These are phyloP conservation scores for Gephyroberyx darwinii DNA, from an alignment of 2,797 vertebrate genomes.

Conservation along the genomic window DNA sequence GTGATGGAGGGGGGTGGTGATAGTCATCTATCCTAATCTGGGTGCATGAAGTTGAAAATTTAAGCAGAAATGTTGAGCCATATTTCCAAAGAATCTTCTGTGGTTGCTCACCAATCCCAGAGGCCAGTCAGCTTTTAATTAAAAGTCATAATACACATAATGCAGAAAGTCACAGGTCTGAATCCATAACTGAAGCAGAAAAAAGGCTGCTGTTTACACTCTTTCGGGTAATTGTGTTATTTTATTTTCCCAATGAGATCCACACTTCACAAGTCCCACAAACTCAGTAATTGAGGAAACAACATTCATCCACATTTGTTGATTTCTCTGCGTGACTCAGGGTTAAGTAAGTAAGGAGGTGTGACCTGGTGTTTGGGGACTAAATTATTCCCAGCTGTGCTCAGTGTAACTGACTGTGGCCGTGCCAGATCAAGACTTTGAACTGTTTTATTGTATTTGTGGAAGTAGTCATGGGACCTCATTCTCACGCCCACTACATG, in stretches of 20 bases:
- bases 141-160: not conserved
- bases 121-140: too few species aligned
- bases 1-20: conserved; percentile 29
- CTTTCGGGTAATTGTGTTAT: too few species aligned
- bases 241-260: too few species aligned
- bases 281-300: not conserved
- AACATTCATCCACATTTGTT: not conserved
- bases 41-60: not conserved
- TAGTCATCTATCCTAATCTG: not conserved
- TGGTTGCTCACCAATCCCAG: not conserved
- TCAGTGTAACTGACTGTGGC: conserved; percentile 29
- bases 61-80: not conserved
- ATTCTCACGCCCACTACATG: conserved; percentile 36
- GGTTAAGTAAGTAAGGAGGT: conserved; percentile 9
- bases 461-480: conserved; percentile 48
- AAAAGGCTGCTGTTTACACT: too few species aligned
- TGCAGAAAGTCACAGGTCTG: not conserved
- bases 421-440: conserved; percentile 48
- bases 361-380: conserved; percentile 43
- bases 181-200: not conserved
- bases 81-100: not conserved
- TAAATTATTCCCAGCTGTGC: conserved; percentile 40
- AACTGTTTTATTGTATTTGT: conserved; percentile 54
- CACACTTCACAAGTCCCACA: not conserved
- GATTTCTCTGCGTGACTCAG: conserved; percentile 3